Evolutionary conservation across 2,797 vertebrate species (phyloP).

Genomic region (Chloroceryle amazona): DNA sequence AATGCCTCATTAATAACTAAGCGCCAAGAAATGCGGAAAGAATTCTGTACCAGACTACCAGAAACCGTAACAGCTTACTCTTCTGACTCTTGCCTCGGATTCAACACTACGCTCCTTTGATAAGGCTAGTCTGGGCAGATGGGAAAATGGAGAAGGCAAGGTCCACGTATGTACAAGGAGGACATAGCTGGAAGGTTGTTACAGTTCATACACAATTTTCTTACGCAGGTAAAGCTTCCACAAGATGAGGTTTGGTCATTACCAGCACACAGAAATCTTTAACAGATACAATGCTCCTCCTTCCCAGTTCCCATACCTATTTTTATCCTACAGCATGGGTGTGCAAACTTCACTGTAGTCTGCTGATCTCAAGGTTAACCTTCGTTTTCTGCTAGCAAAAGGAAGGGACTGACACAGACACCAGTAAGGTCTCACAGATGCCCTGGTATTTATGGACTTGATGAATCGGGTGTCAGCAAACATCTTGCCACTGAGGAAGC

Average conservation of each 20-base stretch:
- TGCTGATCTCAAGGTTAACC: neutral
- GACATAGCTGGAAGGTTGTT: neutral
- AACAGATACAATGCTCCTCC: neutral
- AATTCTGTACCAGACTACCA: neutral
- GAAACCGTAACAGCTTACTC: neutral
- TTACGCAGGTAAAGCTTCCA: neutral
- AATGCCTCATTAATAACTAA: conserved; percentile 63
- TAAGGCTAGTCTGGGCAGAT: neutral
- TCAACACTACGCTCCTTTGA: neutral
- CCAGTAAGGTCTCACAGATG: neutral
- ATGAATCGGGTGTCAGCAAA: neutral
- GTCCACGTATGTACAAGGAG: neutral
- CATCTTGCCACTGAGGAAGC: neutral
- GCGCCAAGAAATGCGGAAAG: conserved; percentile 45
- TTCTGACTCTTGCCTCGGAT: neutral
- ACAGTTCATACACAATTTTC: neutral
- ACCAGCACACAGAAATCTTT: neutral
- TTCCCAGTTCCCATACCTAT: neutral
- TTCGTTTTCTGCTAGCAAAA: neutral
- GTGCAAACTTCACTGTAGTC: neutral
- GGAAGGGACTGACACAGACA: neutral
- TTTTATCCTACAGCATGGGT: neutral
- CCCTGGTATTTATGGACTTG: neutral
- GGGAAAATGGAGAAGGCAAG: neutral
- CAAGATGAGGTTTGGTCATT: neutral